Conservation (phyloP, 2,888 invertebrate genomes). For the Trissoscelio sp. region DNA sequence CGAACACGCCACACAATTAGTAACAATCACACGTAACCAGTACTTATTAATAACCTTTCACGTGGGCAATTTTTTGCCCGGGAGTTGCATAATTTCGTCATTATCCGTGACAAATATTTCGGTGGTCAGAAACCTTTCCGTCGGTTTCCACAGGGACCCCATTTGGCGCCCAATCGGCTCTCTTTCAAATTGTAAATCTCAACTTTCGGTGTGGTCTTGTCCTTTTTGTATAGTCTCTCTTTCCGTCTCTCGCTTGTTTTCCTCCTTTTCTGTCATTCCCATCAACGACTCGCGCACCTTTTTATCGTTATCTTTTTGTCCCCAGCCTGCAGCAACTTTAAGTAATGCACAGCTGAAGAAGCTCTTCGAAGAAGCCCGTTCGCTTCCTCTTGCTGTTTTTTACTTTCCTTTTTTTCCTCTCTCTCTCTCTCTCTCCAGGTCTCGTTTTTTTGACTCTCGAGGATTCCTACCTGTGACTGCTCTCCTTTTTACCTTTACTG, state of each 20-base stretch:
- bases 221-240: constrained; percentile 29
- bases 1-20: constrained; percentile 13
- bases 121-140: constrained; percentile 22
- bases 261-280: constrained; percentile 24
- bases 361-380: constrained; percentile 36
- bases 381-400: constrained; percentile 27
- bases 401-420: not conserved
- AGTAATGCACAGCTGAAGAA: constrained; percentile 60
- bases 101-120: constrained; percentile 51
- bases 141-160: constrained; percentile 15
- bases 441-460: constrained; percentile 23
- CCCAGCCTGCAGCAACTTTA: constrained; percentile 48
- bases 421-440: constrained; percentile 2
- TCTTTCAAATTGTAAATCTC: constrained; percentile 59
- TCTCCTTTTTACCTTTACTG: constrained; percentile 61
- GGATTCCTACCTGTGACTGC: constrained; percentile 46
- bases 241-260: constrained; percentile 12
- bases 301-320: constrained; percentile 62
- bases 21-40: constrained; percentile 17
- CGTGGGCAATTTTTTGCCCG: constrained; percentile 25
- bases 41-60: constrained; percentile 30
- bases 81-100: constrained; percentile 40
- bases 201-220: constrained; percentile 57
- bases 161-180: constrained; percentile 48
- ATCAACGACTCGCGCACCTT: constrained; percentile 27